Evolutionary conservation across 1,140 invertebrate genomes (phyloP), one percentile per base, ranked within the genome.

Genomic region (Charaxes varanes): DNA sequence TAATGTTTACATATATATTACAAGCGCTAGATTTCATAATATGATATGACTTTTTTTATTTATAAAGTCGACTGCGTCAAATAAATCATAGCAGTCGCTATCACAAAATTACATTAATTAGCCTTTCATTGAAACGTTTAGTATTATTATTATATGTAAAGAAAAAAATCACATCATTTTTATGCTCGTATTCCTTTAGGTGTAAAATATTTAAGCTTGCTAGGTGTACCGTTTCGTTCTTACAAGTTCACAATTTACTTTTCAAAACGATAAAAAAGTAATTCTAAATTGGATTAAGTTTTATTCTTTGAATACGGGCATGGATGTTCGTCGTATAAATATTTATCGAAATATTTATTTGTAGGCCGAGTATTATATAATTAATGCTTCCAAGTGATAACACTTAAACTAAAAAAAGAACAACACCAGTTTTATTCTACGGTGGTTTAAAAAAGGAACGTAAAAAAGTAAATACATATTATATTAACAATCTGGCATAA

Each of bases 21-120:
- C 79, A 83, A 83, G 79, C 79, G 72, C 65, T 80, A 78, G 54
- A 60, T 64, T 78, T 77, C 55, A 64, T 30, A 10, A 30, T 73
- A 74, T 80, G 79, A 83, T 83, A 83, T 83, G 79, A 76, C 65
- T 63, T 78, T 70, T n/a, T 71, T 72, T 60, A 62, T 65, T 42
- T 52, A 51, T 40, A 40, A 40, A 56, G 26, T 41, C 24, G 45
- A 49, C 50, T 35, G 46, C 36, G 13, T 24, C 15, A 28, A 53
- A 45, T 37, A 12, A 32, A 46, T 19, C 10, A 10, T 14, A 41
- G 43, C 51, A 58, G 55, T 49, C 55, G 55, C 55, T 73, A 79
- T 73, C 69, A 71, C 68, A 72, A 38, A 23, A 41, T 38, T 15
- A 32, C 28, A 31, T 17, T 31, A 31, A 17, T 31, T 31, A 31